Evolutionary conservation across 2,113 vertebrate genomes (phyloP).

Genomic region (Coreoperca whiteheadi): DNA sequence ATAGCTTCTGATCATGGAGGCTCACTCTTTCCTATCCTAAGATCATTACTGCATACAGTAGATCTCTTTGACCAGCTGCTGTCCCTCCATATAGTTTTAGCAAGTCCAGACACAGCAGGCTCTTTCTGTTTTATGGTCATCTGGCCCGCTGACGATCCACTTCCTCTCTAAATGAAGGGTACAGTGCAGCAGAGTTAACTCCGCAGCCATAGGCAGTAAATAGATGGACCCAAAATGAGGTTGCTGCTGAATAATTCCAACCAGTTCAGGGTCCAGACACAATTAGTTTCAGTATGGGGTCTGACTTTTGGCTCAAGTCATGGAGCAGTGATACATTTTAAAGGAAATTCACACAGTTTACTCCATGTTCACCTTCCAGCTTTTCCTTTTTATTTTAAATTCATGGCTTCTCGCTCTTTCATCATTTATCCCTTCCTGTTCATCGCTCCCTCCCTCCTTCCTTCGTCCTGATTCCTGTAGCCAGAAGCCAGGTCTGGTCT

Average conservation of each 20-base stretch:
- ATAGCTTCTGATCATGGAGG: slow-evolving; percentile 12
- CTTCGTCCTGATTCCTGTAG: background rate
- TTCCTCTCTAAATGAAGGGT: slow-evolving; percentile 69
- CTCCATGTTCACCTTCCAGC: slow-evolving; percentile 32
- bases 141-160: slow-evolving; percentile 57
- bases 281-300: slow-evolving; percentile 51
- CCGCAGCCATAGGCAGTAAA: slow-evolving; percentile 34
- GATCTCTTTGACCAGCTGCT: slow-evolving; percentile 57
- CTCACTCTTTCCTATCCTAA: slow-evolving; percentile 8
- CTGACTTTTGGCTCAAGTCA: slow-evolving; percentile 35
- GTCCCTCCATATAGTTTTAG: slow-evolving; percentile 24
- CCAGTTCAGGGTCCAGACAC: slow-evolving; percentile 28
- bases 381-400: slow-evolving; percentile 41
- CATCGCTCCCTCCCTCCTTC: slow-evolving; percentile 5
- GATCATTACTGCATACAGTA: slow-evolving; percentile 53
- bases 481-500: slow-evolving; percentile 32
- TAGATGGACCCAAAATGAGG: slow-evolving; percentile 25
- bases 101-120: slow-evolving; percentile 54
- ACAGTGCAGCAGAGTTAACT: slow-evolving; percentile 31
- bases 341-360: slow-evolving; percentile 42
- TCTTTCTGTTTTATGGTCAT: slow-evolving; percentile 70
- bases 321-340: slow-evolving; percentile 37
- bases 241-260: slow-evolving; percentile 21
- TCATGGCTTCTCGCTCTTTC: slow-evolving; percentile 28
- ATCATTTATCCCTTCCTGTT: slow-evolving; percentile 53